Evolutionary conservation across 1,140 invertebrate species (phyloP), one percentile per base, ranked within the genome.

Genomic region (Apis florea): DNA sequence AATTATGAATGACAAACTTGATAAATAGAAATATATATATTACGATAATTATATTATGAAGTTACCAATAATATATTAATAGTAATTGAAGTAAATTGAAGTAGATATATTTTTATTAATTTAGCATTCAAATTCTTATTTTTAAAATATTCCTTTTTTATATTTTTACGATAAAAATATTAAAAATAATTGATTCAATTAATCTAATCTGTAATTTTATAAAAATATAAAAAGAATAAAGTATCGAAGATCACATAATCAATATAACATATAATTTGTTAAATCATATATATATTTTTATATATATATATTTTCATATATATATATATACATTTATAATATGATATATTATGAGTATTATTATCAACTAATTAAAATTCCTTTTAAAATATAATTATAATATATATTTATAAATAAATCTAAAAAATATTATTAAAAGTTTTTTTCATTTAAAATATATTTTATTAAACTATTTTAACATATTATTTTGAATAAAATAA

Each of bases 1-100:
- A 76, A 67, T 53, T 40, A 47, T 11, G 31, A 54, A 76, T 26
- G 31, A 24, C 26, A n/a, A 77, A 53, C 19, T 51, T 75, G 9
- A 64, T 51, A 4, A 24, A 64, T 75, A 12, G 9, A 26, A 64
- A 31, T 51, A 8, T 49, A 51, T 31, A 12, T 12, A 5, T 40
- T 40, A 40, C 19, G 11, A n/a, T 6, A 19, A 11, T 59, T n/a
- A 13, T 47, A 59, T 21, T 24, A 53, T 15, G 13, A 13, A 53
- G 47, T 64, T 51, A 24, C 24, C 12, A 31, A 49, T 49, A 64
- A 49, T 40, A 15, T 4, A 4, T 53, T 51, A 75, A 53, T 26
- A 19, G 12, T 2, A 21, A 40, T 76, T 47, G n/a, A n/a, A n/a
- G n/a, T n/a, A n/a, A n/a, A 76, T 54, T 51, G 21, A 12, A 66